Percentiles rank a stretch among this genome's conserved stretches.
These are phyloP conservation scores for Gallinago paraguaiae DNA, from an alignment of 2,113 vertebrate species.

Conservation along the genomic window DNA sequence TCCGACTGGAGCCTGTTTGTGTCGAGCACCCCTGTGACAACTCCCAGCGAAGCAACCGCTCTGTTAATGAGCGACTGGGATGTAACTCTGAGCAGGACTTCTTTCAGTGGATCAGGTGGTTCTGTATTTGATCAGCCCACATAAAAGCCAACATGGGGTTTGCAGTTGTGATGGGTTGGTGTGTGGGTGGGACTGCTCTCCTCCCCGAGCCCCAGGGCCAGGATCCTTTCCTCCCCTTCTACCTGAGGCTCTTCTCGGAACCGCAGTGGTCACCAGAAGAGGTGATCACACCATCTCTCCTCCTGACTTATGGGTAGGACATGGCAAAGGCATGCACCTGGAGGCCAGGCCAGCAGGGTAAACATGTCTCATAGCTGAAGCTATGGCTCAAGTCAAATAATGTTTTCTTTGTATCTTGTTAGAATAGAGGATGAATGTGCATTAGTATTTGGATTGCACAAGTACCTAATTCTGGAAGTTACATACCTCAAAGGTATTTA, in stretches of 20 bases:
- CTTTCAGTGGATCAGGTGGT: background rate
- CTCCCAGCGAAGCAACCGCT: background rate
- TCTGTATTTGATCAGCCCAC: background rate
- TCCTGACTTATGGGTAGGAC: background rate
- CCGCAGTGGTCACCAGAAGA: fast-evolving
- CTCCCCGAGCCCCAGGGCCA: background rate
- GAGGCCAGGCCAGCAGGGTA: background rate
- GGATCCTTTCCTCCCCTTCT: fast-evolving
- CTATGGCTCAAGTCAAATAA: background rate
- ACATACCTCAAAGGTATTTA: background rate
- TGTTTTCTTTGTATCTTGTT: background rate
- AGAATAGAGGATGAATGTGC: background rate
- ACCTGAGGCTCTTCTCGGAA: background rate
- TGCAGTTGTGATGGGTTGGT: fast-evolving
- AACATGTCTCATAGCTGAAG: background rate
- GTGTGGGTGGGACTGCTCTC: background rate
- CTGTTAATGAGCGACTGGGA: background rate
- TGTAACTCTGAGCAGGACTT: background rate
- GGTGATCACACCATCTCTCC: background rate
- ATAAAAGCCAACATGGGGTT: background rate
- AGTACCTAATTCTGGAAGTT: background rate
- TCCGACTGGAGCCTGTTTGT: background rate
- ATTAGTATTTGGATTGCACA: background rate
- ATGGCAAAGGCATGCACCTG: background rate
- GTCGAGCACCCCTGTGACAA: background rate